Conservation (phyloP, 2,888 invertebrate species). For the Urechis unicinctus region DNA sequence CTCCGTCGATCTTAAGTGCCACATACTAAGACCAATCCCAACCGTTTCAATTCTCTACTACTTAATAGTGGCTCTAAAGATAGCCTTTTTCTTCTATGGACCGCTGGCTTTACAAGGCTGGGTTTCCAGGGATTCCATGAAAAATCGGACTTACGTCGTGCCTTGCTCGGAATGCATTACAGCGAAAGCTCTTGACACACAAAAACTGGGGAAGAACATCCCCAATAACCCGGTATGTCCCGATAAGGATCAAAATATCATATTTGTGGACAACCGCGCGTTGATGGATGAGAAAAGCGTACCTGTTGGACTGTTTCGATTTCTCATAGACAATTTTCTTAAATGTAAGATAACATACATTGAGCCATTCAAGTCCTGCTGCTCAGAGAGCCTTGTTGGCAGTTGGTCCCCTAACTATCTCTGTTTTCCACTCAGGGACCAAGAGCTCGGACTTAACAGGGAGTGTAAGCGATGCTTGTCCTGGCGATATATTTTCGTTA, state of each 20-base stretch:
- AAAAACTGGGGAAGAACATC: too few species aligned
- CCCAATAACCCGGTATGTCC: too few species aligned
- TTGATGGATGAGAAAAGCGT: slow-evolving; percentile 20
- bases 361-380: slow-evolving; percentile 21
- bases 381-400: slow-evolving; percentile 21
- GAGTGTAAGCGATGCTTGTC: slow-evolving; percentile 17
- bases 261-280: too few species aligned
- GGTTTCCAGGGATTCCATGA: slow-evolving; percentile 37
- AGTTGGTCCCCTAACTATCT: slow-evolving; percentile 21
- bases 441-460: slow-evolving; percentile 19
- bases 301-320: slow-evolving; percentile 18
- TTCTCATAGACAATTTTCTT: slow-evolving; percentile 18
- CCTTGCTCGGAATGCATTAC: slow-evolving; percentile 10
- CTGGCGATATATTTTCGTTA: slow-evolving; percentile 16
- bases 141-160: slow-evolving; percentile 39
- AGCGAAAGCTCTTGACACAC: too few species aligned
- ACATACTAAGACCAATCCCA: slow-evolving; percentile 26
- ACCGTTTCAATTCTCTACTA: slow-evolving; percentile 38
- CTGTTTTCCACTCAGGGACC: slow-evolving; percentile 15
- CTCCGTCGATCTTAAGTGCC: slow-evolving; percentile 24
- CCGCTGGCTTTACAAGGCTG: slow-evolving; percentile 35
- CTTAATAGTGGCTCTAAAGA: slow-evolving; percentile 33
- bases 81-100: slow-evolving; percentile 36
- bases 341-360: slow-evolving; percentile 6
- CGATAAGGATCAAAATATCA: too few species aligned